Evolutionary conservation across 2,888 invertebrate genomes (phyloP), one percentile per base, ranked within the genome.

Genomic region (Falcaria lacertinaria): DNA sequence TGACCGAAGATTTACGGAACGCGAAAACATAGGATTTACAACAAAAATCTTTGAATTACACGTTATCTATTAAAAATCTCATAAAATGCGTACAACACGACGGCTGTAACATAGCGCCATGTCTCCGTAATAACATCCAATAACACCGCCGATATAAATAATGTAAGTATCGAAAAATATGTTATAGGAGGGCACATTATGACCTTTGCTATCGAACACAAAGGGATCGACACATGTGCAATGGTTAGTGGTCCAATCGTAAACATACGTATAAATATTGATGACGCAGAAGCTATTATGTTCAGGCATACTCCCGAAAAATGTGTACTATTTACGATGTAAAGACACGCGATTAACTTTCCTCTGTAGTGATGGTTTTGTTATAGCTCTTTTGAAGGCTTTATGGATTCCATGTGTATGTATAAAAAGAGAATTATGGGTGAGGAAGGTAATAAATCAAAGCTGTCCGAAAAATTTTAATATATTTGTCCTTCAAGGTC

Each of bases 201-300:
- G 54, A 65, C 61, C 62, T 68, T 61, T 66, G 61, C 60, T 67
- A 66, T 56, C 48, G 45, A 44, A 62, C 59, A 65, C 66, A 70
- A 69, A 67, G 63, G 56, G 63, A 59, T 52, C 50, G 58, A 57
- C 69, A 73, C 72, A 75, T 73, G 74, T 74, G 73, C 70, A 62
- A 64, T 60, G 66, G 66, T 74, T 74, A 75, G 76, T 73, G 69
- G 74, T 69, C 60, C 65, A 77, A 74, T 77, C 80, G 78, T 82
- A 81, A 82, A 82, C 74, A 80, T 74, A 67, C 74, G 75, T 73
- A 82, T 85, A 83, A 84, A 85, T 84, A 84, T 84, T 84, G 83
- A 84, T 83, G 80, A 80, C 71, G 70, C 73, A 80, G 78, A 82
- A 82, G 72, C 80, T 73, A 80, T 83, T 81, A 80, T 74, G 71